phyloP scores from a whole-genome alignment of 2,113 vertebrate genomes.

The Rhegmatorhina hoffmannsi region DNA sequence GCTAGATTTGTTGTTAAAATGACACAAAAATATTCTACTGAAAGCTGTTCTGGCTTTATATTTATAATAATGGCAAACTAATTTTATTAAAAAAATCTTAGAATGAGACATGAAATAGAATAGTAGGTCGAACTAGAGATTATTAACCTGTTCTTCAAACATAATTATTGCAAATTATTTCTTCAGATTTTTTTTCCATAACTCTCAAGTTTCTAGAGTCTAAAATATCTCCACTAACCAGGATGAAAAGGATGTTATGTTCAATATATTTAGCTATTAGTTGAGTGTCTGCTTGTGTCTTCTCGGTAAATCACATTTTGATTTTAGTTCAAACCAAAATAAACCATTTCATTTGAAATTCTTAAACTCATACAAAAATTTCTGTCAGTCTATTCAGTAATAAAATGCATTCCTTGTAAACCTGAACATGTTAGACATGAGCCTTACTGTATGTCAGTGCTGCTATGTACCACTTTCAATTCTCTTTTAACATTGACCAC shows the following conservation, averaged over 20 bases:
- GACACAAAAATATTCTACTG: neutral
- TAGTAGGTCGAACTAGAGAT: neutral
- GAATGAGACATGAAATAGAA: neutral
- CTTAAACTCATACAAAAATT: neutral
- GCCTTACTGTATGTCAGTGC: accelerated
- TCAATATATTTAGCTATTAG: neutral
- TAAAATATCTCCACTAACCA: neutral
- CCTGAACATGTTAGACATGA: neutral
- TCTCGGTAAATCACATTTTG: neutral
- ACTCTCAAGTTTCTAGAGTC: neutral
- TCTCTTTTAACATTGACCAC: neutral
- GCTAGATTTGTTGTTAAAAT: neutral
- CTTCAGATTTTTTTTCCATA: neutral
- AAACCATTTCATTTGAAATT: neutral
- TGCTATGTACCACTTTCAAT: neutral
- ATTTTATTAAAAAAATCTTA: neutral
- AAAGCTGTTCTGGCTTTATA: neutral
- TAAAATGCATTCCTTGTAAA: neutral
- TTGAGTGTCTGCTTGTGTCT: neutral
- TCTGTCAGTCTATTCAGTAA: neutral
- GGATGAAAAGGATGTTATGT: neutral
- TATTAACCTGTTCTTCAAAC: neutral
- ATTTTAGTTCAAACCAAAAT: neutral
- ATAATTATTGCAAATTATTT: neutral
- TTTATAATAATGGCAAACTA: neutral